Evolutionary conservation across 2,113 vertebrate species (phyloP).

Genomic region (Lampris megalopsis): DNA sequence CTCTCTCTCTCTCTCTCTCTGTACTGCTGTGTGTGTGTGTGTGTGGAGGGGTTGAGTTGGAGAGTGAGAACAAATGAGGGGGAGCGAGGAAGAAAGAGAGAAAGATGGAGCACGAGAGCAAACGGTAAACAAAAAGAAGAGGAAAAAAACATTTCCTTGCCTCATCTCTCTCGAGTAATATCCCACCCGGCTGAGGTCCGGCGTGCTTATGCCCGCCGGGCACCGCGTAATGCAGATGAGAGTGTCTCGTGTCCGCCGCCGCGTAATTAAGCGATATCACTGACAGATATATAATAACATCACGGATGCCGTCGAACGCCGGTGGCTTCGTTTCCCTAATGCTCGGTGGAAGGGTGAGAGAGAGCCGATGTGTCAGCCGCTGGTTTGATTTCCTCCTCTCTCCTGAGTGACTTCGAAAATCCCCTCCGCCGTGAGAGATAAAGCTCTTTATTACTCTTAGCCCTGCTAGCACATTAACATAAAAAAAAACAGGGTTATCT

Average conservation of each 20-base stretch:
- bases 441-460: conserved; percentile 57
- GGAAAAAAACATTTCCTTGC: neutral
- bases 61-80: conserved; percentile 3
- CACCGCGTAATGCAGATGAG: conserved; percentile 45
- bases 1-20: no score
- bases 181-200: conserved; percentile 53
- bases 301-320: conserved; percentile 64
- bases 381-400: conserved; percentile 61
- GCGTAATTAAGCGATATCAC: conserved; percentile 71
- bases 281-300: conserved; percentile 65
- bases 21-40: no score
- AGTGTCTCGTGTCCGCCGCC: conserved; percentile 46
- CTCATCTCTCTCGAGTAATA: conserved; percentile 47
- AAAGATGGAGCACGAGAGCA: conserved; percentile 13
- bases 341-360: conserved; percentile 46
- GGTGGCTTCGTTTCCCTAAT: conserved; percentile 64
- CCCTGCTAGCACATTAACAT: conserved; percentile 56
- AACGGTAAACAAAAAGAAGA: conserved; percentile 38
- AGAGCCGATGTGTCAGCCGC: conserved; percentile 24
- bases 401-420: conserved; percentile 46
- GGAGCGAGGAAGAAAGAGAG: conserved; percentile 30
- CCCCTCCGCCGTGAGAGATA: conserved; percentile 44
- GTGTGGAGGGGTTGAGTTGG: conserved; percentile 22
- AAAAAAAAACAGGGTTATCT: conserved; percentile 58
- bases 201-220: conserved; percentile 44